phyloP scores from a whole-genome alignment of 1,140 invertebrate species.

The Diachasmimorpha longicaudata region DNA sequence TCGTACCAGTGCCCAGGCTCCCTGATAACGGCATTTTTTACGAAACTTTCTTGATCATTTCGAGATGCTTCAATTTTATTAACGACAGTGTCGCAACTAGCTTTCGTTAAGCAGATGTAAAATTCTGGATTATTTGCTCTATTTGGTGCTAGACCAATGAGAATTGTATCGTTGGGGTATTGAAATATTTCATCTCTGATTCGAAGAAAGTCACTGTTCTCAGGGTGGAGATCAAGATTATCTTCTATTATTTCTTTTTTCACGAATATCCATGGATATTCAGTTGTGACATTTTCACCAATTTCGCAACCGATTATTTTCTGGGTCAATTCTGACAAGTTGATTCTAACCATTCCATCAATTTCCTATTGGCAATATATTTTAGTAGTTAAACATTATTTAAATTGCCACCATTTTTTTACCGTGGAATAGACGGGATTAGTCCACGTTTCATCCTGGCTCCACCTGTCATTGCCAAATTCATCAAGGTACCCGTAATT shows the following conservation, averaged over 20 bases:
- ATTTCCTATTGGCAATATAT: conserved; percentile 33
- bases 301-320: conserved; percentile 62
- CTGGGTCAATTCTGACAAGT: conserved; percentile 58
- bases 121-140: conserved; percentile 70
- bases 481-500: background rate
- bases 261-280: conserved; percentile 75
- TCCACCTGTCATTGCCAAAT: background rate
- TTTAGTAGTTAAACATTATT: background rate
- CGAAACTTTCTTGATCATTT: conserved; percentile 67
- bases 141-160: conserved; percentile 73
- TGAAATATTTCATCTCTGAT: conserved; percentile 61
- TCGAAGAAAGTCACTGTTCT: conserved; percentile 66
- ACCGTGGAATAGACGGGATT: background rate
- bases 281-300: conserved; percentile 69
- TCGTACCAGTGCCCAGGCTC: conserved; percentile 66
- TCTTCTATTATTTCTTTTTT: conserved; percentile 69
- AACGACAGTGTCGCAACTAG: conserved; percentile 57
- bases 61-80: conserved; percentile 65
- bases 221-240: conserved; percentile 60
- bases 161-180: conserved; percentile 65
- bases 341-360: conserved; percentile 45
- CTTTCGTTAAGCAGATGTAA: conserved; percentile 71
- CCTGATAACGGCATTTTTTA: conserved; percentile 70
- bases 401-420: background rate
- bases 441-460: background rate